Evolutionary conservation across 1,140 invertebrate species (phyloP), one percentile per base, ranked within the genome.

Genomic region (Diuraphis noxia): DNA sequence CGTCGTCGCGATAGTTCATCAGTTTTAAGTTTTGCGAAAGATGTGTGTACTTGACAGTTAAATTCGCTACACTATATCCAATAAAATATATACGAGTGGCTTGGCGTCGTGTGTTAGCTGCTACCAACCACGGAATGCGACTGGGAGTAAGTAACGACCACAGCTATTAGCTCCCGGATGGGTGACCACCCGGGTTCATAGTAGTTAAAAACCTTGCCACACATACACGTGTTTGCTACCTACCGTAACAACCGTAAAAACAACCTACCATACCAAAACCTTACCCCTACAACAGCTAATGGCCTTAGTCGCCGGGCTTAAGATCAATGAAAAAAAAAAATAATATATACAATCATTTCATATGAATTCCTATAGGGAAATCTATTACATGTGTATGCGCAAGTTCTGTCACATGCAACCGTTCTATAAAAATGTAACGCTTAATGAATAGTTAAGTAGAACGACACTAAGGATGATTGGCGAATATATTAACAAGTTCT

Each of bases 401-500:
- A 43, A 46, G 41, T 84, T 84, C 9, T 84, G 30, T 84, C 30
- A 41, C 38, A 82, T 40, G 9, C 9, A 40, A 17, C 25, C 49
- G 87, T 43, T 43, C 41, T 40, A 38, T 88, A 88, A 88, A 63
- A 72, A 72, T 19, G 38, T 72, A 36, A 41, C 40, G 23, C 30
- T 72, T 40, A 88, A 63, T 88, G 38, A 72, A 63, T 63, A 88
- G 87, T 40, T 25, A 88, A 88, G 52, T 88, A 89, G 13, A 88
- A 72, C 56, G 40, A 77, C n/a, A 89, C 63, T 30, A n/a, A 84
- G 87, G 49, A 77, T 34, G 30, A 46, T 79, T 77, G 23, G 40
- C 56, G 56, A 72, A 34, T 79, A 46, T 34, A 19, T 43, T 88
- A 40, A 86, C 19, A 25, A 84, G 84, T 46, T 46, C n/a, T 86